Percentiles rank a stretch among this genome's conserved stretches.
phyloP scores from a whole-genome alignment of 2,113 vertebrate species.

The Sander vitreus region DNA sequence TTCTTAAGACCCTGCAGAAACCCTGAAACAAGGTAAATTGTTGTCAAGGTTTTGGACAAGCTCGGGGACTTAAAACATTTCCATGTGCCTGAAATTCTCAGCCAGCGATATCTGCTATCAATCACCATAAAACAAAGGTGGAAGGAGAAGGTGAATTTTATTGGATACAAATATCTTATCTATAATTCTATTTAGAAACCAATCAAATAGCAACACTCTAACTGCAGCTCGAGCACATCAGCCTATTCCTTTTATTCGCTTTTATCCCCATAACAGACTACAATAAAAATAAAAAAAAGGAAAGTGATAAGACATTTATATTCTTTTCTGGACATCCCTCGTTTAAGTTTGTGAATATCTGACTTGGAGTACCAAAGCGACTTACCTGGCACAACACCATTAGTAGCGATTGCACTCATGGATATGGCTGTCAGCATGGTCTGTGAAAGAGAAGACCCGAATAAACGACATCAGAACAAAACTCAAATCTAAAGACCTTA shows the following conservation, averaged over 20 bases:
- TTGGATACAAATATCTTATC: neutral
- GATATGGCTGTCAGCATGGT: constrained; percentile 98
- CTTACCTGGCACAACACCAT: constrained; percentile 95
- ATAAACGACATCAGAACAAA: neutral
- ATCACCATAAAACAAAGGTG: neutral
- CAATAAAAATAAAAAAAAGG: no score
- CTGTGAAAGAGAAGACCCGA: constrained; percentile 73
- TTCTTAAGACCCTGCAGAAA: no score
- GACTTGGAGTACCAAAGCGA: neutral
- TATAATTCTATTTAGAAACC: neutral
- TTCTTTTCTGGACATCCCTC: neutral
- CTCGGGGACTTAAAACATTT: neutral
- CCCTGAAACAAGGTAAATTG: neutral
- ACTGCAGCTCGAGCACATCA: neutral
- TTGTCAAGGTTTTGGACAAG: neutral
- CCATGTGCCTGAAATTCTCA: neutral
- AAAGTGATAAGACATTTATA: neutral
- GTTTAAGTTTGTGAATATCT: neutral
- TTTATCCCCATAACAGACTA: neutral
- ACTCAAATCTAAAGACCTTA: neutral
- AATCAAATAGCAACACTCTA: neutral
- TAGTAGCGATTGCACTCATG: constrained; percentile 98
- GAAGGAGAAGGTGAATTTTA: neutral
- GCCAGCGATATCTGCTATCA: neutral
- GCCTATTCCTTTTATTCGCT: neutral